Conservation (phyloP, 92 coral and sea anemone genomes). For the Umimayanthus chanpuru region DNA sequence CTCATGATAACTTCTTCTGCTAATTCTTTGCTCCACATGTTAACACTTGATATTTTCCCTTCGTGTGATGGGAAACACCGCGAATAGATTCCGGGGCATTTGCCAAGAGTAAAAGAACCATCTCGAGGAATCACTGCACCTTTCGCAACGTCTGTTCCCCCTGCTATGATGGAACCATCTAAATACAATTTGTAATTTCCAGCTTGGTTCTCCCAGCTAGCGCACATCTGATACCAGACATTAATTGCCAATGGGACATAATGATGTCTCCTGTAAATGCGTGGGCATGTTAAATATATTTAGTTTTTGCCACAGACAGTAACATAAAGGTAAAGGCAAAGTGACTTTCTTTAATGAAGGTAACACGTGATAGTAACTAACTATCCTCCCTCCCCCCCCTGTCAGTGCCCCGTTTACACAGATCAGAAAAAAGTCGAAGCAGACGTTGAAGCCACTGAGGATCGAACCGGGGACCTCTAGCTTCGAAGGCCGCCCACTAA, state of each 20-base stretch:
- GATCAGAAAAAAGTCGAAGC: too few species aligned
- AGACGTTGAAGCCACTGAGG: too few species aligned
- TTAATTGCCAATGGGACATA: neutral
- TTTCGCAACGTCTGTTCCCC: neutral
- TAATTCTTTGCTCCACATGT: neutral
- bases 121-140: neutral
- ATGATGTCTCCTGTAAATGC: neutral
- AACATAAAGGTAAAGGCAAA: too few species aligned
- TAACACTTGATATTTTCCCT: conserved; percentile 29
- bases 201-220: conserved; percentile 17
- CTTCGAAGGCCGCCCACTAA: too few species aligned
- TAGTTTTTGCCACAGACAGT: too few species aligned
- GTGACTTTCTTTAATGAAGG: too few species aligned
- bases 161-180: conserved; percentile 2
- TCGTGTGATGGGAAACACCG: conserved; percentile 1
- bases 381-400: too few species aligned
- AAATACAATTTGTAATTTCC: conserved; percentile 15
- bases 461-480: too few species aligned
- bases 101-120: conserved; percentile 18
- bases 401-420: too few species aligned
- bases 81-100: neutral
- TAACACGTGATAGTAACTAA: too few species aligned
- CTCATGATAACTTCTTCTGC: neutral
- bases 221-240: conserved; percentile 24
- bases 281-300: neutral